Evolutionary conservation across 2,113 vertebrate genomes (phyloP).

Genomic region (Tetrax tetrax): DNA sequence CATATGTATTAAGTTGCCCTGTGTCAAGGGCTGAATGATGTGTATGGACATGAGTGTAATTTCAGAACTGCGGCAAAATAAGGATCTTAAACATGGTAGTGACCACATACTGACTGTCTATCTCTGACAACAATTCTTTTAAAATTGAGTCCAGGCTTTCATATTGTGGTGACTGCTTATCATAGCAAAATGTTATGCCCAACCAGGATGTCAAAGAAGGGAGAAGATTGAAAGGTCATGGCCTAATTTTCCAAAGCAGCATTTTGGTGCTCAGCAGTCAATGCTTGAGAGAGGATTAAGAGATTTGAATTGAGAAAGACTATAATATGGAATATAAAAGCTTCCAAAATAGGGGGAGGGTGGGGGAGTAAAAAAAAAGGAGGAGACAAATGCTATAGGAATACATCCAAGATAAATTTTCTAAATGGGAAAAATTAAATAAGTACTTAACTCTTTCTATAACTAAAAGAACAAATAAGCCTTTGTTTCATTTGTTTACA

Average conservation of each 20-base stretch:
- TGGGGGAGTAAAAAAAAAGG: accelerated
- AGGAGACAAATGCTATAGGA: background rate
- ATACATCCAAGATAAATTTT: background rate
- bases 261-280: background rate
- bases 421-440: background rate
- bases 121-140: background rate
- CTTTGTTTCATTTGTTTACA: background rate
- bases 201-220: background rate
- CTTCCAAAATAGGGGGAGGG: background rate
- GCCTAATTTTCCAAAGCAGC: background rate
- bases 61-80: background rate
- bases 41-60: accelerated
- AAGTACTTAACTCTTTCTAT: background rate
- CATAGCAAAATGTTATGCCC: background rate
- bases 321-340: background rate
- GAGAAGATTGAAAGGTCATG: background rate
- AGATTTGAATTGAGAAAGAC: background rate
- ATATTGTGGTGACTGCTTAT: background rate
- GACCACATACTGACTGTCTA: background rate
- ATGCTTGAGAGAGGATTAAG: background rate
- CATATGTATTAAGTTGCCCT: accelerated
- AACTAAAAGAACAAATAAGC: background rate
- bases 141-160: background rate
- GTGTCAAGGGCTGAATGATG: background rate
- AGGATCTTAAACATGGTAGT: background rate